phyloP scores from a whole-genome alignment of 2,113 vertebrate genomes.

The Arvicanthis niloticus region DNA sequence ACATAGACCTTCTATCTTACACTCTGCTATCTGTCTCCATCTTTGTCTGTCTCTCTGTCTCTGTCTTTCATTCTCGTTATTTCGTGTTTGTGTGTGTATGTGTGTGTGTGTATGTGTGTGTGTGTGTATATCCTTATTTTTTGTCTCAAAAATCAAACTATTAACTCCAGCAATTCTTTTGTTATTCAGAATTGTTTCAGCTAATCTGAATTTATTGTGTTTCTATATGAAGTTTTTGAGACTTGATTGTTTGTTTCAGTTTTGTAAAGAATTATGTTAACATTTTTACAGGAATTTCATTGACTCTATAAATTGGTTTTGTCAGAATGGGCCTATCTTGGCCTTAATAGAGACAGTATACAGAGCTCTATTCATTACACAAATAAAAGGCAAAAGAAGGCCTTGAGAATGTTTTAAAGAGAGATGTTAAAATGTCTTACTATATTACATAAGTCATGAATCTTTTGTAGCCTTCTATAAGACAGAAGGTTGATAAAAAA shows the following conservation, averaged over 20 bases:
- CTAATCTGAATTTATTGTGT: background rate
- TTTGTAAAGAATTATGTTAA: background rate
- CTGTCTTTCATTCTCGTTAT: background rate
- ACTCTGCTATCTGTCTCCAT: background rate
- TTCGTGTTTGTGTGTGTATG: background rate
- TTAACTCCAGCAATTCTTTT: background rate
- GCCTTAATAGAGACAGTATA: background rate
- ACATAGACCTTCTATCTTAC: background rate
- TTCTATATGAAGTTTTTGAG: background rate
- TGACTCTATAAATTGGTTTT: background rate
- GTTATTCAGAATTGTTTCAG: background rate
- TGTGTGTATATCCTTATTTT: background rate
- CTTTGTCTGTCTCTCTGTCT: background rate
- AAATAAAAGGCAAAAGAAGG: background rate
- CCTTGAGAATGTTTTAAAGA: background rate
- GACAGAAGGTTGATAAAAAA: background rate
- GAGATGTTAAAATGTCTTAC: background rate
- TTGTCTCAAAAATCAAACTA: background rate
- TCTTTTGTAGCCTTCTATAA: background rate
- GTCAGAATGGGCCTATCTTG: background rate
- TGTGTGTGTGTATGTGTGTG: background rate
- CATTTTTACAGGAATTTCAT: background rate
- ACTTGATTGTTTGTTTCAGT: background rate
- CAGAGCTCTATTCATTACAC: background rate
- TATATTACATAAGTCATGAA: background rate